Conservation (phyloP, 2,888 invertebrate genomes). For the Sphecodes monilicornis region DNA sequence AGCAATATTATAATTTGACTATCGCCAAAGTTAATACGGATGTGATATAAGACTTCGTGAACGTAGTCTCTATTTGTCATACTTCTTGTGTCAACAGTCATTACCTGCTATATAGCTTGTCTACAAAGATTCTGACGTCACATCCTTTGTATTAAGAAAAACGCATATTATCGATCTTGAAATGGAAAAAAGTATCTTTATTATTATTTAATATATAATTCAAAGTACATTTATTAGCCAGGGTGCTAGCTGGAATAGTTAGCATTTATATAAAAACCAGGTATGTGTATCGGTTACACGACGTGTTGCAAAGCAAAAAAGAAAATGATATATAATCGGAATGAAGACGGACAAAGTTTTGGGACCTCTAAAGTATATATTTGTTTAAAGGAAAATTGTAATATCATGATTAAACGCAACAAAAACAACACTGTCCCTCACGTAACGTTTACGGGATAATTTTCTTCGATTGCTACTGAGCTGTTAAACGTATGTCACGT, state of each 20-base stretch:
- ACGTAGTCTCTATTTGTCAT: slow-evolving; percentile 63
- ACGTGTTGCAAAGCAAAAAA: slow-evolving; percentile 47
- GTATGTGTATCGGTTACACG: slow-evolving; percentile 56
- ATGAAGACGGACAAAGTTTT: slow-evolving; percentile 70
- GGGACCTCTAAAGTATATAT: slow-evolving; percentile 74
- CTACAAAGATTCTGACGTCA: slow-evolving; percentile 54
- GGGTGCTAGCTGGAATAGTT: slow-evolving; percentile 66
- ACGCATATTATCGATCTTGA: slow-evolving; percentile 54
- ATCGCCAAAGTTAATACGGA: slow-evolving; percentile 70
- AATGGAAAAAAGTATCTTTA: slow-evolving; percentile 40
- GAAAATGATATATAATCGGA: slow-evolving; percentile 60
- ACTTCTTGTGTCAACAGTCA: slow-evolving; percentile 53
- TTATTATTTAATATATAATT: slow-evolving; percentile 59
- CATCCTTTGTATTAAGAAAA: slow-evolving; percentile 57
- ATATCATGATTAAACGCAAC: slow-evolving; percentile 71
- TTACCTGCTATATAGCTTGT: slow-evolving; percentile 41
- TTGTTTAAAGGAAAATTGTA: slow-evolving; percentile 69
- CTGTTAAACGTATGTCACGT: slow-evolving; percentile 74
- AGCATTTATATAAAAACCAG: slow-evolving; percentile 54
- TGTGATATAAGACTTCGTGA: slow-evolving; percentile 68
- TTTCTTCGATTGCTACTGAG: slow-evolving; percentile 67
- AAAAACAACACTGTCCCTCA: slow-evolving; percentile 59
- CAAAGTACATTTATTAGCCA: slow-evolving; percentile 64
- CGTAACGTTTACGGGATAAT: slow-evolving; percentile 55
- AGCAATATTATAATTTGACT: slow-evolving; percentile 57